These are phyloP conservation scores for Porites rus DNA, from an alignment of 92 coral and sea anemone genomes.

Conservation along the genomic window DNA sequence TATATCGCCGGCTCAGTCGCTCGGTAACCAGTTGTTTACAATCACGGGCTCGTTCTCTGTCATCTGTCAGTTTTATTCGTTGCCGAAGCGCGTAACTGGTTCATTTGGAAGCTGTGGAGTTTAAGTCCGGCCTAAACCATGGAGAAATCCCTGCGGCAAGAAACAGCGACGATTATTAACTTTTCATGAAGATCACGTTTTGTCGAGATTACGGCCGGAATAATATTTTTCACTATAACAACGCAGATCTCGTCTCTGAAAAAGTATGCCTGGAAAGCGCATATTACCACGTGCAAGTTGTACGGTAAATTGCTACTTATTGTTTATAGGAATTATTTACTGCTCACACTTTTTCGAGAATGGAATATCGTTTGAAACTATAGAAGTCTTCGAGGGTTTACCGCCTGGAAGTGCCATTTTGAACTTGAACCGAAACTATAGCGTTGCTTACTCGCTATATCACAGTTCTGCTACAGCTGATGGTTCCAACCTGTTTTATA, in stretches of 20 bases:
- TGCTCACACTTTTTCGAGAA: conserved; percentile 12
- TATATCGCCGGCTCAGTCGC: background rate
- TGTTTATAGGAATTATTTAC: conserved; percentile 22
- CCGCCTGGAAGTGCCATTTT: conserved; percentile 78
- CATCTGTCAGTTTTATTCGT: conserved; percentile 30
- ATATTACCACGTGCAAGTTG: conserved; percentile 26
- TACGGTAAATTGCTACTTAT: conserved; percentile 7
- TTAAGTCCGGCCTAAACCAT: conserved; percentile 6
- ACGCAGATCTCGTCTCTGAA: background rate
- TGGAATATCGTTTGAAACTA: conserved; percentile 27
- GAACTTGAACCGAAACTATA: conserved; percentile 59
- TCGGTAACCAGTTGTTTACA: conserved; percentile 13
- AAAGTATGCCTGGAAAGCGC: conserved; percentile 19
- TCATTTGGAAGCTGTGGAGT: conserved; percentile 27
- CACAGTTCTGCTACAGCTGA: conserved; percentile 71
- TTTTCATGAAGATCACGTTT: conserved; percentile 48
- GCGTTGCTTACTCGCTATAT: conserved; percentile 69
- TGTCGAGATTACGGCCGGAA: conserved; percentile 34
- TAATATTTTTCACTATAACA: conserved; percentile 27
- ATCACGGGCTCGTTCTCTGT: background rate
- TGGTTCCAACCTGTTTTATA: conserved; percentile 76
- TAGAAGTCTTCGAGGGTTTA: conserved; percentile 80
- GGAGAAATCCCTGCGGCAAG: conserved; percentile 25
- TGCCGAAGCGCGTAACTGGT: conserved; percentile 4
- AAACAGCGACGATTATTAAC: conserved; percentile 22